Conservation (phyloP, 1,140 invertebrate species). For the Drosophila guanche region DNA sequence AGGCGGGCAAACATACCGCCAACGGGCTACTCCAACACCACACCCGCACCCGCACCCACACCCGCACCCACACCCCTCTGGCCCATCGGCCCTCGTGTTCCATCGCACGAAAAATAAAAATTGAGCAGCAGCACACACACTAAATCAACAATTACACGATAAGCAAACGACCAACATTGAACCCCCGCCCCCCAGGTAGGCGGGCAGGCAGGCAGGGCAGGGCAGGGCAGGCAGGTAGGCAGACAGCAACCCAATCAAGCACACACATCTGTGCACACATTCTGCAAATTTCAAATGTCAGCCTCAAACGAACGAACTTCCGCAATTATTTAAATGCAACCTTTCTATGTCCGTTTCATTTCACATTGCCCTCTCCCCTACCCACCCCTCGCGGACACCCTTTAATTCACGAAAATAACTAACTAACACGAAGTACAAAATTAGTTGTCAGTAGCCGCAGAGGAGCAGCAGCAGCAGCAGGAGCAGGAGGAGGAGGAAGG, state of each 20-base stretch:
- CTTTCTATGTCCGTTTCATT: slow-evolving; percentile 54
- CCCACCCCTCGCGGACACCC: too few relatives aligned
- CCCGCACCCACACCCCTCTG: slow-evolving; percentile 2
- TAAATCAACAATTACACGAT: slow-evolving; percentile 81
- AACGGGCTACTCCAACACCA: not conserved
- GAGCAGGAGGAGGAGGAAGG: too few relatives aligned
- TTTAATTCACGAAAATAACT: too few relatives aligned
- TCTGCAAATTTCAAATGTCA: slow-evolving; percentile 56
- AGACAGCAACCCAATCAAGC: slow-evolving; percentile 26
- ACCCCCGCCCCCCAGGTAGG: slow-evolving; percentile 1
- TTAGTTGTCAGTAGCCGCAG: slow-evolving; percentile 19
- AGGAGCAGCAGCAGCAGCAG: too few relatives aligned
- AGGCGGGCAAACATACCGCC: slow-evolving; percentile 61
- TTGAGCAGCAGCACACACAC: slow-evolving; percentile 61
- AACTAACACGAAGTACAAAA: too few relatives aligned
- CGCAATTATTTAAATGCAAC: slow-evolving; percentile 73
- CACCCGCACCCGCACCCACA: not conserved
- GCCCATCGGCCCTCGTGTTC: too few relatives aligned
- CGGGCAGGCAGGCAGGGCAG: not conserved
- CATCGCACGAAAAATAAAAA: slow-evolving; percentile 65
- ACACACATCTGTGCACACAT: slow-evolving; percentile 23
- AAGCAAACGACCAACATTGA: slow-evolving; percentile 55
- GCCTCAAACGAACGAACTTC: slow-evolving; percentile 59
- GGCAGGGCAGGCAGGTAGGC: too few relatives aligned
- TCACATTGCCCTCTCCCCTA: slow-evolving; percentile 29